Evolutionary conservation across 2,113 vertebrate genomes (phyloP).

Genomic region (Hystrix cristata): DNA sequence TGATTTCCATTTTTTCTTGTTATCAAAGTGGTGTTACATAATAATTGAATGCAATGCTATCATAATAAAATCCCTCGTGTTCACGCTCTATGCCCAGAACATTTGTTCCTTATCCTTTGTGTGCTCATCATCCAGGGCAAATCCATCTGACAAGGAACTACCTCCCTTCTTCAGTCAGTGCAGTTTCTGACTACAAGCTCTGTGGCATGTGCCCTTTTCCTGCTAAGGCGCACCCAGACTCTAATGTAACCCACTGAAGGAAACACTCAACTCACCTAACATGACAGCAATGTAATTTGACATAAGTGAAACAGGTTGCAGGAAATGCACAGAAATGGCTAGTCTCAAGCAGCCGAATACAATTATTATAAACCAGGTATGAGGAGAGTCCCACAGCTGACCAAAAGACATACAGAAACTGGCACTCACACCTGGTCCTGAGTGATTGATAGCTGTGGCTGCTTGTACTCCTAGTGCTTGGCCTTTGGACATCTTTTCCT

Average conservation of each 20-base stretch:
- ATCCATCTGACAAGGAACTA: not conserved
- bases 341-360: not conserved
- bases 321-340: not conserved
- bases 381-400: not conserved
- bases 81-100: not conserved
- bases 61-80: not conserved
- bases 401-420: not conserved
- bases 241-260: not conserved
- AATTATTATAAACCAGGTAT: not conserved
- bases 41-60: not conserved
- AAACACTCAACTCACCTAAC: not conserved
- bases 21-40: not conserved
- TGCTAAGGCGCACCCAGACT: not conserved
- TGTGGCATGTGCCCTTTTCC: not conserved
- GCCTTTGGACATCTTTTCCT: not conserved
- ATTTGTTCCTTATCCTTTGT: not conserved
- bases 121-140: not conserved
- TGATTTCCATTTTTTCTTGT: not conserved
- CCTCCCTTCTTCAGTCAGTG: not conserved
- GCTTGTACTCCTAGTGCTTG: not conserved
- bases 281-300: not conserved
- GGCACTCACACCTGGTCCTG: not conserved
- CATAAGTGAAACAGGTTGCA: not conserved
- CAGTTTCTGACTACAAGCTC: not conserved
- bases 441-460: not conserved